Conservation (phyloP, 2,797 vertebrate species). For the Micropoecilia bifurca region DNA sequence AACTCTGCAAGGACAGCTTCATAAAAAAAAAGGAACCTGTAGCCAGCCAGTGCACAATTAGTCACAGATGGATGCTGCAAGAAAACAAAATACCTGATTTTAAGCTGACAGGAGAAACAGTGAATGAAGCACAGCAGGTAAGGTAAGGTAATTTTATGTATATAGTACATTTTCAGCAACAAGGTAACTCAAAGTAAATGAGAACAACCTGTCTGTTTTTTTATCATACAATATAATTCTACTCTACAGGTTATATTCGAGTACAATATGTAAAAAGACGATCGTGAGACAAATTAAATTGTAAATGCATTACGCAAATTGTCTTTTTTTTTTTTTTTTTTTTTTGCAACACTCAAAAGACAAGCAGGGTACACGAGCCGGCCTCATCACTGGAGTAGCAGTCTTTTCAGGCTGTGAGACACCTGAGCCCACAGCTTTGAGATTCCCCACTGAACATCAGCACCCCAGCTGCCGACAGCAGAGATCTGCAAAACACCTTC, state of each 20-base stretch:
- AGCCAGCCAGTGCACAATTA: constrained; percentile 58
- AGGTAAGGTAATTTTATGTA: too few relatives aligned
- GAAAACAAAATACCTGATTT: constrained; percentile 39
- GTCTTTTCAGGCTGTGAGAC: constrained; percentile 4
- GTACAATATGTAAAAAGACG: constrained; percentile 8
- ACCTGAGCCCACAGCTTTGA: constrained; percentile 37
- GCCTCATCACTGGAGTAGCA: constrained; percentile 13
- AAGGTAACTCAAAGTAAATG: background rate
- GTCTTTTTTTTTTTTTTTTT: background rate
- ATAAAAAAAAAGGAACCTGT: constrained; percentile 65
- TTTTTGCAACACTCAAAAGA: background rate
- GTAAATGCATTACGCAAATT: background rate
- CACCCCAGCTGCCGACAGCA: constrained; percentile 15
- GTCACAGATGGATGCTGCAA: constrained; percentile 52
- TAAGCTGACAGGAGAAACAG: constrained; percentile 30
- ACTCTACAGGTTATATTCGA: background rate
- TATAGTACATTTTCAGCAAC: too few relatives aligned
- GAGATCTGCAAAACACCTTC: background rate
- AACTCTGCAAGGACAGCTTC: constrained; percentile 69
- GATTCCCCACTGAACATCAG: constrained; percentile 23
- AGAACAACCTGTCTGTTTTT: constrained; percentile 9
- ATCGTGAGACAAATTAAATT: background rate
- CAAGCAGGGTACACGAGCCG: background rate
- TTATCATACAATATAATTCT: constrained; percentile 10
- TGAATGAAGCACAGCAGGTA: constrained; percentile 7